Conservation (phyloP, 2,888 invertebrate species). For the Pasiphila rectangulata region DNA sequence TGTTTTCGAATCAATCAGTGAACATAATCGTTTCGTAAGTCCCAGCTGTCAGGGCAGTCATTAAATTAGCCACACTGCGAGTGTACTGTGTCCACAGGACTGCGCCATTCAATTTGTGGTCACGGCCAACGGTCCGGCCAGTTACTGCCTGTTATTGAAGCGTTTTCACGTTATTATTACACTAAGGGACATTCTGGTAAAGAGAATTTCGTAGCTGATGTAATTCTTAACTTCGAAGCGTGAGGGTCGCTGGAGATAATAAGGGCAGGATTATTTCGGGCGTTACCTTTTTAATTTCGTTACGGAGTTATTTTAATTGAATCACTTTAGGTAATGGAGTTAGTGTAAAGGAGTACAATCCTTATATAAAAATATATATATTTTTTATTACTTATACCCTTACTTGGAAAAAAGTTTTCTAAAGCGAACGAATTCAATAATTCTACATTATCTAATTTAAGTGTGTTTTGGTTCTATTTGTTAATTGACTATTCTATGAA, state of each 20-base stretch:
- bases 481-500: no score
- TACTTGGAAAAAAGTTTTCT: no score
- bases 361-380: no score
- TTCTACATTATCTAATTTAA: no score
- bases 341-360: not conserved
- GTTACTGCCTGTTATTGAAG: conserved; percentile 31
- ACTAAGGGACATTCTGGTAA: conserved; percentile 28
- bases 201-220: conserved; percentile 27
- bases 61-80: no score
- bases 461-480: no score
- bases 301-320: conserved; percentile 5
- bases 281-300: conserved; percentile 18
- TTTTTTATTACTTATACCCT: no score
- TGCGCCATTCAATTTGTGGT: conserved; percentile 34
- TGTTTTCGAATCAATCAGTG: no score
- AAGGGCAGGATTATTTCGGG: conserved; percentile 13
- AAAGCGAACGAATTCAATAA: no score
- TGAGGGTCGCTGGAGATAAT: conserved; percentile 18
- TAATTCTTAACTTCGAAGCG: conserved; percentile 25
- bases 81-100: conserved; percentile 10
- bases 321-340: no score
- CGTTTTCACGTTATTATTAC: conserved; percentile 35
- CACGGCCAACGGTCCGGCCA: conserved; percentile 26
- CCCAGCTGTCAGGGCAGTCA: no score
- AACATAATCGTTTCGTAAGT: no score